Evolutionary conservation across 1,140 invertebrate species (phyloP).

Genomic region (Brachionus angularis): DNA sequence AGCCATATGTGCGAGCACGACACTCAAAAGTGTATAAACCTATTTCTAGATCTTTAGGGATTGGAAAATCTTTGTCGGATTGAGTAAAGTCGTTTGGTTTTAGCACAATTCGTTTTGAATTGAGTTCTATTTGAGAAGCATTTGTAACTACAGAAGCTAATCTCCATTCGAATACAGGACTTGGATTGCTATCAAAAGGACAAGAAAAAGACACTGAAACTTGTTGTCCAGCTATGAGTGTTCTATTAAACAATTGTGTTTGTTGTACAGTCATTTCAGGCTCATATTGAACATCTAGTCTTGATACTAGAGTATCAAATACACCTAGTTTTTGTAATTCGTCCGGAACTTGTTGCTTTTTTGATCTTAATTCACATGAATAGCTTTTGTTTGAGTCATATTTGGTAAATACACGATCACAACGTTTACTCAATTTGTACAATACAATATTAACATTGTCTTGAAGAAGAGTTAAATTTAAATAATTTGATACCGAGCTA

Average conservation of each 20-base stretch:
- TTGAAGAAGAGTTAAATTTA: too few relatives aligned
- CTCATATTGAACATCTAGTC: conserved; percentile 38
- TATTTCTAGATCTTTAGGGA: conserved; percentile 29
- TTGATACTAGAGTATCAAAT: not conserved
- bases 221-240: conserved; percentile 19
- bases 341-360: not conserved
- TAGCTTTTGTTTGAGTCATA: not conserved
- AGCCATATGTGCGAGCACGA: not conserved
- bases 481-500: not conserved
- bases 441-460: not conserved
- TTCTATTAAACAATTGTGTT: conserved; percentile 24
- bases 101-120: not conserved
- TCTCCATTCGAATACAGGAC: conserved; percentile 25
- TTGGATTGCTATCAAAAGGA: conserved; percentile 29
- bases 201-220: conserved; percentile 16
- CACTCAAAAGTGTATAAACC: conserved; percentile 39
- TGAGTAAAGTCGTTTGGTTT: not conserved
- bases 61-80: not conserved
- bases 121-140: not conserved
- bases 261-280: not conserved
- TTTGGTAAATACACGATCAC: conserved; percentile 4
- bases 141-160: conserved; percentile 1
- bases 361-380: conserved; percentile 13
- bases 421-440: conserved; percentile 38
- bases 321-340: conserved; percentile 7